phyloP scores from a whole-genome alignment of 2,888 invertebrate species.

The Drosophila pseudotalamancana region DNA sequence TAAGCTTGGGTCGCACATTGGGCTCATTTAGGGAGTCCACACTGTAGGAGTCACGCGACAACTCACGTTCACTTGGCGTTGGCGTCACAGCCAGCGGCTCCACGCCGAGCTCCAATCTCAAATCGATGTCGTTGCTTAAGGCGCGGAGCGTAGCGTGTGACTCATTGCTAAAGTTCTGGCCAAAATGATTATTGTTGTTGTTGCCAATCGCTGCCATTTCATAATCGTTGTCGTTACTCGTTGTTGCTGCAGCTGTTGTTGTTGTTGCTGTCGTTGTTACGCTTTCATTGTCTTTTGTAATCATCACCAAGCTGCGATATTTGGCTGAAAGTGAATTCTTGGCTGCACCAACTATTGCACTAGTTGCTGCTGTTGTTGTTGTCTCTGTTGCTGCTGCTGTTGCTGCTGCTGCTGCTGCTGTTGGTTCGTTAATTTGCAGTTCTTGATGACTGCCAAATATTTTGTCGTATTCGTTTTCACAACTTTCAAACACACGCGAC shows the following conservation, averaged over 20 bases:
- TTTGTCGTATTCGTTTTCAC: slow-evolving; percentile 75
- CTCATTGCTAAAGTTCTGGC: slow-evolving; percentile 70
- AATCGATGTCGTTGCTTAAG: slow-evolving; percentile 21
- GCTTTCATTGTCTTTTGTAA: slow-evolving; percentile 88
- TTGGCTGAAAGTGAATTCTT: slow-evolving; percentile 86
- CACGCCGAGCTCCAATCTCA: slow-evolving; percentile 9
- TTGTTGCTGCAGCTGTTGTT: slow-evolving; percentile 29
- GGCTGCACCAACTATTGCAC: slow-evolving; percentile 48
- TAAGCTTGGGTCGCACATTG: slow-evolving; percentile 70
- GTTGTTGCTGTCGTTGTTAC: slow-evolving; percentile 50
- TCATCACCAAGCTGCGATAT: slow-evolving; percentile 95
- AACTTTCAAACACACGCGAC: slow-evolving; percentile 69
- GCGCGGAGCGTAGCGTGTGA: slow-evolving; percentile 47
- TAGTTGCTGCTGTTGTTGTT: slow-evolving; percentile 15
- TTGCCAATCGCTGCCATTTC: slow-evolving; percentile 56
- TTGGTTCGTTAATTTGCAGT: slow-evolving; percentile 27
- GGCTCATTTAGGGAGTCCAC: slow-evolving; percentile 71
- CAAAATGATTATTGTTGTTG: slow-evolving; percentile 43
- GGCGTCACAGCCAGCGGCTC: slow-evolving; percentile 41
- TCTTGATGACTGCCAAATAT: slow-evolving; percentile 65
- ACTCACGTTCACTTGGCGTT: slow-evolving; percentile 61
- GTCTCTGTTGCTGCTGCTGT: slow-evolving; percentile 27
- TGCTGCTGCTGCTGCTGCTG: slow-evolving; percentile 22
- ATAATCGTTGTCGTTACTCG: slow-evolving; percentile 57
- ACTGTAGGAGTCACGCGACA: slow-evolving; percentile 64